These are phyloP conservation scores for Misgurnus anguillicaudatus DNA, from an alignment of 2,113 vertebrate species.

Conservation along the genomic window DNA sequence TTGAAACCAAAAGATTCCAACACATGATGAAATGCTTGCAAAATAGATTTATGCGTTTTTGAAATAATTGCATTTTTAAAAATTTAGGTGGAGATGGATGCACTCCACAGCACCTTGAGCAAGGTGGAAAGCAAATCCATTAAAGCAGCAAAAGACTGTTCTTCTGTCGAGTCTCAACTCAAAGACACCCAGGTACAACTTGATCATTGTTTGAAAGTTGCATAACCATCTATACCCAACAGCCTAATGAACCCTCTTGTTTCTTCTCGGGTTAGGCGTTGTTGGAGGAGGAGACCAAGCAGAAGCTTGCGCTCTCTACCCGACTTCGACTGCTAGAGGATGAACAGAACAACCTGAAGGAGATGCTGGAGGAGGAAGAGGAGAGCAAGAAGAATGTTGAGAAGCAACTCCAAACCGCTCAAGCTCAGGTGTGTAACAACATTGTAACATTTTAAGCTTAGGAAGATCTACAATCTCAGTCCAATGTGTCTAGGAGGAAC, in stretches of 20 bases:
- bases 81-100: constrained; percentile 85
- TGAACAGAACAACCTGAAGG: constrained; percentile 85
- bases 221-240: background rate
- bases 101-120: constrained; percentile 79
- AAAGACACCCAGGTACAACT: constrained; percentile 89
- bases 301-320: constrained; percentile 87
- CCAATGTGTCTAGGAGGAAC: no score
- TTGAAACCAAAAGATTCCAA: background rate
- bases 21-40: no score
- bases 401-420: constrained; percentile 86
- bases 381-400: constrained; percentile 86
- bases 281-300: constrained; percentile 92
- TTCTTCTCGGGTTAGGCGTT: constrained; percentile 74
- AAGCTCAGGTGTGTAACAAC: constrained; percentile 85
- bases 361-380: constrained; percentile 94
- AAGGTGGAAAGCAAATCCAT: constrained; percentile 88
- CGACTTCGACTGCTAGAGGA: constrained; percentile 91
- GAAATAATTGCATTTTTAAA: background rate
- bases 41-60: no score
- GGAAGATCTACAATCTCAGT: no score
- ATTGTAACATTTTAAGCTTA: no score
- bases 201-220: background rate
- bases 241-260: background rate
- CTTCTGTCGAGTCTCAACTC: constrained; percentile 87
- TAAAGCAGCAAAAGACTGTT: constrained; percentile 90